phyloP scores from a whole-genome alignment of 2,113 vertebrate species.

The Athene cunicularia region DNA sequence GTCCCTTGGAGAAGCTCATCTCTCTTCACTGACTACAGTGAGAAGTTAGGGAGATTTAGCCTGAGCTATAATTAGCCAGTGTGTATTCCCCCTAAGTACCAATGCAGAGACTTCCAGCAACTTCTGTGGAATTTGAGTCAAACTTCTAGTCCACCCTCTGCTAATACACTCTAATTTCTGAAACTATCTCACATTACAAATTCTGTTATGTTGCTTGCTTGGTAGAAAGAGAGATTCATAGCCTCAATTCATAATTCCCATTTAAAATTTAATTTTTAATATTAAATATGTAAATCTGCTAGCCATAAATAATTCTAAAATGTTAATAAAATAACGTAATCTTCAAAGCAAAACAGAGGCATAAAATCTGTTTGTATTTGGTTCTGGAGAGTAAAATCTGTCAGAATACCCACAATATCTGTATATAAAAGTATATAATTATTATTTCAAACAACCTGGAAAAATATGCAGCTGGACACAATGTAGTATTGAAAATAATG shows the following conservation, averaged over 20 bases:
- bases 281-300: not conserved
- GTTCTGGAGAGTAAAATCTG: not conserved
- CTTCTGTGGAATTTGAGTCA: not conserved
- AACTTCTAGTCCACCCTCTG: not conserved
- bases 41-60: not conserved
- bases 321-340: not conserved
- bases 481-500: not conserved
- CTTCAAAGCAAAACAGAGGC: not conserved
- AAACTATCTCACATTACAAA: not conserved
- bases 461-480: not conserved
- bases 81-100: not conserved
- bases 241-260: not conserved
- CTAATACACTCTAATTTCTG: not conserved
- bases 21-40: not conserved
- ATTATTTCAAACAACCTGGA: not conserved
- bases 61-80: not conserved
- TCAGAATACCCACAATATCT: not conserved
- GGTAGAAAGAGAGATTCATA: not conserved
- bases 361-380: not conserved
- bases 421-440: not conserved
- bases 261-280: not conserved
- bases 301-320: not conserved
- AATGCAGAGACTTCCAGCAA: not conserved
- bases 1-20: not conserved
- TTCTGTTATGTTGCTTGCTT: not conserved